phyloP scores from a whole-genome alignment of 2,888 invertebrate species.

The Cerastis leucographa region DNA sequence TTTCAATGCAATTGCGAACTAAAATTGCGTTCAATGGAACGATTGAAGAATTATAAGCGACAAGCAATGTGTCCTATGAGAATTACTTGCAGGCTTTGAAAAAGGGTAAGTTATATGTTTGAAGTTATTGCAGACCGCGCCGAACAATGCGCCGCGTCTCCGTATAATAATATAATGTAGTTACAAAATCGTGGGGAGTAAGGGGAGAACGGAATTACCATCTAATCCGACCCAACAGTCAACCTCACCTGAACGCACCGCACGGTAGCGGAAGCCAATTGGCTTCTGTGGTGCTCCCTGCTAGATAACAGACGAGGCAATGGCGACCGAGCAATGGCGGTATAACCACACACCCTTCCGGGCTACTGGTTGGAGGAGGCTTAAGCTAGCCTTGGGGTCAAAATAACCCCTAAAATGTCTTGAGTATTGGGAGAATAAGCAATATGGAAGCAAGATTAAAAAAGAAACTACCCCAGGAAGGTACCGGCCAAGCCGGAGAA shows the following conservation, averaged over 20 bases:
- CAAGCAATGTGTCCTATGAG: not conserved
- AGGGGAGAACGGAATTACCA: not conserved
- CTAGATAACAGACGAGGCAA: not conserved
- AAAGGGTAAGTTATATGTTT: no score
- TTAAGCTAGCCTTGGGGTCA: not conserved
- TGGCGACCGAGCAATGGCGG: not conserved
- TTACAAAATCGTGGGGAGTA: no score
- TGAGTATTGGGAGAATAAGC: not conserved
- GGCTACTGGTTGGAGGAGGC: not conserved
- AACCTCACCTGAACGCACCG: not conserved
- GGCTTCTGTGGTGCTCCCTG: not conserved
- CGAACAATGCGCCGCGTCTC: no score
- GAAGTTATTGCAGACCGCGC: no score
- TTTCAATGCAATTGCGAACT: conserved; percentile 9
- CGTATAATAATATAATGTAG: no score
- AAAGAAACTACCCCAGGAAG: no score
- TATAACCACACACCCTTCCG: not conserved
- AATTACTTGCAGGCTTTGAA: not conserved
- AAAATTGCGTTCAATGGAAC: conserved; percentile 2
- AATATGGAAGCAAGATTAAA: no score
- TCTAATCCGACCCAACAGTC: not conserved
- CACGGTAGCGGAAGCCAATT: not conserved
- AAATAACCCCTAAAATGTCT: no score
- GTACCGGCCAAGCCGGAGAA: no score
- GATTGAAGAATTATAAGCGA: not conserved